Percentiles rank a stretch among this genome's conserved stretches.
Evolutionary conservation across 2,113 vertebrate genomes (phyloP).

Genomic region (Ceyx cyanopectus): DNA sequence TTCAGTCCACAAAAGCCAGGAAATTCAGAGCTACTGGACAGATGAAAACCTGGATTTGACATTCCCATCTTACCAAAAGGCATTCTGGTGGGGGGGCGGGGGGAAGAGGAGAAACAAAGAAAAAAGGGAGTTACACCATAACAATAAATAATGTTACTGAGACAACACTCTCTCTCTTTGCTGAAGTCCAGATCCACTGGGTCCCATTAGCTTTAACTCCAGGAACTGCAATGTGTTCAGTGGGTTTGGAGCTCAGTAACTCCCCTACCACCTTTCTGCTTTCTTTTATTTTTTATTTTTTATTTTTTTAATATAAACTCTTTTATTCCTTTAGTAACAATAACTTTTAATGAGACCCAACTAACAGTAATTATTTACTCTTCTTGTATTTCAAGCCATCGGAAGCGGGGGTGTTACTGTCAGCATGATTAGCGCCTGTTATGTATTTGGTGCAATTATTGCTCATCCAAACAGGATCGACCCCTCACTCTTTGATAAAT

Average conservation of each 20-base stretch:
- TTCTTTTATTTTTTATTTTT: neutral
- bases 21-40: conserved; percentile 62
- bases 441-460: neutral
- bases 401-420: conserved; percentile 7
- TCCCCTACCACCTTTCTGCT: neutral
- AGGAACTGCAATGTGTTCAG: neutral
- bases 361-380: neutral
- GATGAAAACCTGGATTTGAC: conserved; percentile 53
- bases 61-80: conserved; percentile 33
- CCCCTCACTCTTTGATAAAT: neutral
- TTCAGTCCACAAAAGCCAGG: conserved; percentile 65
- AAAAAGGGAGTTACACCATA: neutral
- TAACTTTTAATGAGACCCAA: neutral
- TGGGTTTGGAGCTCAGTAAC: neutral
- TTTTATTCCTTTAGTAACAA: neutral
- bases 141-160: conserved; percentile 6
- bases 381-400: neutral
- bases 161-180: neutral
- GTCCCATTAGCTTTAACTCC: conserved; percentile 15
- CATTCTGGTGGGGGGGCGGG: neutral
- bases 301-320: neutral
- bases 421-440: neutral
- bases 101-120: conserved; percentile 12
- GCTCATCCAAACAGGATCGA: neutral
- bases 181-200: neutral